A percentile compares a stretch with the other conserved stretches of the same genome.
Conservation (phyloP, 2,888 invertebrate genomes). For the Shargacucullia verbasci region DNA sequence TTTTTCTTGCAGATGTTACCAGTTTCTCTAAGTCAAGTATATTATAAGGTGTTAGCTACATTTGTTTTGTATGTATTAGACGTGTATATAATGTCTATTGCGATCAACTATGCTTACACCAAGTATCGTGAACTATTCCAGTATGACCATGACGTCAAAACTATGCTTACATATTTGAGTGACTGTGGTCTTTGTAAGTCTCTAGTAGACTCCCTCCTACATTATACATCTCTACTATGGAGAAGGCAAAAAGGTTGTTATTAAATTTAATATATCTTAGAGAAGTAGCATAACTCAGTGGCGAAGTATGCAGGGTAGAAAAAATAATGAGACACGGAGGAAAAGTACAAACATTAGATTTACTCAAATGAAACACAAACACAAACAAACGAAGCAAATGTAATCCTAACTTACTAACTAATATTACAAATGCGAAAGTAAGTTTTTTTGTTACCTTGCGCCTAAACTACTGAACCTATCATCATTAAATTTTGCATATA, state of each 20-base stretch:
- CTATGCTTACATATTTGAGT: conserved; percentile 64
- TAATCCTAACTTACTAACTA: too few relatives aligned
- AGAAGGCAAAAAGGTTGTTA: conserved; percentile 72
- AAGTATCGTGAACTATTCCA: conserved; percentile 69
- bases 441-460: too few relatives aligned
- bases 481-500: too few relatives aligned
- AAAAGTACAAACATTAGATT: too few relatives aligned
- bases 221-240: conserved; percentile 73
- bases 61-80: conserved; percentile 61
- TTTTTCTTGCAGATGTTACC: conserved; percentile 61
- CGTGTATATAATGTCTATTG: conserved; percentile 69
- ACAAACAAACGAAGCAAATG: too few relatives aligned
- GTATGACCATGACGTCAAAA: conserved; percentile 69
- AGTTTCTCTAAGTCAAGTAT: conserved; percentile 62
- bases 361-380: too few relatives aligned
- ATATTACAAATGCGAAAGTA: too few relatives aligned
- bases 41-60: conserved; percentile 66
- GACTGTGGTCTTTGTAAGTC: conserved; percentile 66
- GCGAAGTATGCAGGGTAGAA: too few relatives aligned
- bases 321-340: too few relatives aligned
- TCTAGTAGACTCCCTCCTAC: conserved; percentile 61
- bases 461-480: too few relatives aligned
- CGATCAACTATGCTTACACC: conserved; percentile 67
- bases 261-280: too few relatives aligned
- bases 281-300: too few relatives aligned